Evolutionary conservation across 2,797 vertebrate genomes (phyloP).

Genomic region (Acropternis orthonyx): DNA sequence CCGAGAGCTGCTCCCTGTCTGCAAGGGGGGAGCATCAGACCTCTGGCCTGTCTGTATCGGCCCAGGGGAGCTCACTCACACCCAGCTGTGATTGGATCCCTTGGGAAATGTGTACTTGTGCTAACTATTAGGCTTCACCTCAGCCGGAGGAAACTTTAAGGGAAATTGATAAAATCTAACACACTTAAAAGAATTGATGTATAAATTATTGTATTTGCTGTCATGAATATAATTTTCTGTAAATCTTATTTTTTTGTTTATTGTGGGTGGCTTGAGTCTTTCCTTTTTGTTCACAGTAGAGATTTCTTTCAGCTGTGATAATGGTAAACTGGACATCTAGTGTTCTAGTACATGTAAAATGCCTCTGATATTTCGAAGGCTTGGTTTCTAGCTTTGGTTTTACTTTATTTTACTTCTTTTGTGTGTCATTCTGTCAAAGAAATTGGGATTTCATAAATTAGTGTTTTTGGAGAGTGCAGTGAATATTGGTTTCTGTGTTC

Average conservation of each 20-base stretch:
- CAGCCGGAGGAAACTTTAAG: not conserved
- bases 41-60: rapidly evolving
- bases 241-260: not conserved
- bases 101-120: rapidly evolving
- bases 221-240: not conserved
- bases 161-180: not conserved
- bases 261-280: not conserved
- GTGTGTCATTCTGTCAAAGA: not conserved
- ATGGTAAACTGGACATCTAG: not conserved
- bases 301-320: not conserved
- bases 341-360: not conserved
- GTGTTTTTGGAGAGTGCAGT: not conserved
- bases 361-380: not conserved
- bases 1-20: not conserved
- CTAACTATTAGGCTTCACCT: not conserved
- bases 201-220: not conserved
- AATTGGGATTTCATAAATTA: not conserved
- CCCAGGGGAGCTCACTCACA: rapidly evolving
- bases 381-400: not conserved
- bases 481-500: not conserved
- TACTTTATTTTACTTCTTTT: not conserved
- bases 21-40: not conserved
- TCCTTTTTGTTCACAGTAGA: not conserved
- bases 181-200: not conserved
- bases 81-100: rapidly evolving